Conservation (phyloP, 2,888 invertebrate genomes). For the Acleris cristana region DNA sequence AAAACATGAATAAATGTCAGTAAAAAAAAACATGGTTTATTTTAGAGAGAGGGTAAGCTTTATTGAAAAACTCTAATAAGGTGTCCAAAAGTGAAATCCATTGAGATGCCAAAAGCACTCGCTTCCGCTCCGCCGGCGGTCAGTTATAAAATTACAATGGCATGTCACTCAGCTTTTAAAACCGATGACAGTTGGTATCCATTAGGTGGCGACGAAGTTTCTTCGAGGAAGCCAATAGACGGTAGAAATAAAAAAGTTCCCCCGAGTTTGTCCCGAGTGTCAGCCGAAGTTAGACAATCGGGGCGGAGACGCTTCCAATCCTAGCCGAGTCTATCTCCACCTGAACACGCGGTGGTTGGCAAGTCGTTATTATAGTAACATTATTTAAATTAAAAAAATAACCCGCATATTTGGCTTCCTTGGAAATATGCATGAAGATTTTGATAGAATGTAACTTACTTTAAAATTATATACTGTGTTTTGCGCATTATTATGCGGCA, state of each 20-base stretch:
- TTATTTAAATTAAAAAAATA: not conserved
- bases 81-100: slow-evolving; percentile 36
- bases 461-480: too few relatives aligned
- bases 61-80: slow-evolving; percentile 35
- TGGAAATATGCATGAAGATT: too few relatives aligned
- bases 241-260: slow-evolving; percentile 63
- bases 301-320: slow-evolving; percentile 32
- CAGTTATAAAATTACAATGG: slow-evolving; percentile 44
- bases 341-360: slow-evolving; percentile 31
- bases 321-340: slow-evolving; percentile 35
- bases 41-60: slow-evolving; percentile 2
- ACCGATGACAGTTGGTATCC: slow-evolving; percentile 60
- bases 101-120: slow-evolving; percentile 36
- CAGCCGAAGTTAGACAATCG: slow-evolving; percentile 65
- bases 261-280: slow-evolving; percentile 62
- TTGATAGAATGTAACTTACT: too few relatives aligned
- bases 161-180: slow-evolving; percentile 48
- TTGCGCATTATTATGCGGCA: too few relatives aligned
- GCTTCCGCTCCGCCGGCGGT: slow-evolving; percentile 34
- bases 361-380: slow-evolving; percentile 4
- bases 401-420: not conserved
- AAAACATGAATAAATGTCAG: not conserved
- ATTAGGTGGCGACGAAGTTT: slow-evolving; percentile 52
- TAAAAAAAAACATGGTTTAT: not conserved
- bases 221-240: slow-evolving; percentile 60